These are phyloP conservation scores for Phrynocephalus versicolor DNA, from an alignment of 2,113 vertebrate genomes.

Conservation along the genomic window DNA sequence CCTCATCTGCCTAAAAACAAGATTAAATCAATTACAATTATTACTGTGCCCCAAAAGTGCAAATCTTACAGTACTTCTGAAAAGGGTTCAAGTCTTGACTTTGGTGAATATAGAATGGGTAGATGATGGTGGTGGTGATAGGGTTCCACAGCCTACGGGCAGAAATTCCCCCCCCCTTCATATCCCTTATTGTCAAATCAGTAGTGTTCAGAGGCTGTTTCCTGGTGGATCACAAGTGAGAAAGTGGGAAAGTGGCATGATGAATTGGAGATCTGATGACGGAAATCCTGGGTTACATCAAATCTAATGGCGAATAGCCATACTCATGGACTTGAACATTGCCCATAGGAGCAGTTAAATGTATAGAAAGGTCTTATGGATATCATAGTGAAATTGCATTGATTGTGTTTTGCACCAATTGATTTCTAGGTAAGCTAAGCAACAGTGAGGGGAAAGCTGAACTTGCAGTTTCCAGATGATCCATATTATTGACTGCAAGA, in stretches of 20 bases:
- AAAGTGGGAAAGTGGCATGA: no score
- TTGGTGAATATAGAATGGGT: no score
- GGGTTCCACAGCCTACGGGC: no score
- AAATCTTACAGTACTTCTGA: no score
- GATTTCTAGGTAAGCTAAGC: slow-evolving; percentile 28
- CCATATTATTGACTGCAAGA: slow-evolving; percentile 27
- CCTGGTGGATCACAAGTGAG: no score
- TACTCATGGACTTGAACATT: slow-evolving; percentile 27
- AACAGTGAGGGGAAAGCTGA: slow-evolving; percentile 30
- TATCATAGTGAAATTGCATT: slow-evolving; percentile 22
- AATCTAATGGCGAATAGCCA: slow-evolving; percentile 30
- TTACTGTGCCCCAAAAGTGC: no score
- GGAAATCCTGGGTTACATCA: slow-evolving; percentile 9
- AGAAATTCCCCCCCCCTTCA: no score
- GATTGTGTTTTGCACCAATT: slow-evolving; percentile 37
- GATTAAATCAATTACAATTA: no score
- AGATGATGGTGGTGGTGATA: no score
- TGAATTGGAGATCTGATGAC: neutral
- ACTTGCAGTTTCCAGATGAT: slow-evolving; percentile 38
- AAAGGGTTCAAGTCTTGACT: no score
- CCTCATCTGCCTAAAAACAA: neutral
- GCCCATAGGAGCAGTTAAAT: slow-evolving; percentile 32
- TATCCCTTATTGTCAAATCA: no score
- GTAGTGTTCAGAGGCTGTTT: no score
- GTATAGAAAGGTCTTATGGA: slow-evolving; percentile 34